phyloP scores from a whole-genome alignment of 2,888 invertebrate species.

The Plemyria rubiginata region DNA sequence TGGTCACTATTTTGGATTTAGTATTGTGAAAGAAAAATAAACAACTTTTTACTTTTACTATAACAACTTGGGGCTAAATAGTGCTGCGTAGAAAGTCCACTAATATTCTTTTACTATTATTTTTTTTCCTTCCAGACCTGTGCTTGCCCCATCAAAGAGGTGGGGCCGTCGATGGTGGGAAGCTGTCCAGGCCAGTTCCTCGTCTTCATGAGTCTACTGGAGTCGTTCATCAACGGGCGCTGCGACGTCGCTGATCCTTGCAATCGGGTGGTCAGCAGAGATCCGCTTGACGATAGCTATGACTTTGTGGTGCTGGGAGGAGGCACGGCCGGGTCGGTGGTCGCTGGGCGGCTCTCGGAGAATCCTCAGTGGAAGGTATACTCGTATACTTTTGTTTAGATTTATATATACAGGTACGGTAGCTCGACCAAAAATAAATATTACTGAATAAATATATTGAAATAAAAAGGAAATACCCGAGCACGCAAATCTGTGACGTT shows the following conservation, averaged over 20 bases:
- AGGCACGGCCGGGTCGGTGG: constrained; percentile 87
- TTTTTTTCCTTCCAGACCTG: constrained; percentile 82
- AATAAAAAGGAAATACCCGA: too few relatives aligned
- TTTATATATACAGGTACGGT: too few relatives aligned
- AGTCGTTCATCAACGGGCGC: constrained; percentile 85
- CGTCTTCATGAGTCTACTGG: constrained; percentile 87
- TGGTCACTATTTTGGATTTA: too few relatives aligned
- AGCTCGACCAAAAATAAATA: too few relatives aligned
- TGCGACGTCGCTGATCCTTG: constrained; percentile 86
- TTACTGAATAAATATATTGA: too few relatives aligned
- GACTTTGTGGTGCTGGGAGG: constrained; percentile 89
- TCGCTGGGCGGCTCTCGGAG: constrained; percentile 87
- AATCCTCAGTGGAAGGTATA: constrained; percentile 85
- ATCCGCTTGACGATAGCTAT: constrained; percentile 77
- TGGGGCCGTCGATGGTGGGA: constrained; percentile 84
- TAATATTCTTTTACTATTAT: too few relatives aligned
- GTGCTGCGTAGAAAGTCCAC: too few relatives aligned
- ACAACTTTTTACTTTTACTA: too few relatives aligned
- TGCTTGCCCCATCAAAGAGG: constrained; percentile 81
- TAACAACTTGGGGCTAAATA: too few relatives aligned
- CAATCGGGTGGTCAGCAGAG: constrained; percentile 78
- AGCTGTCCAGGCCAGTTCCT: constrained; percentile 86
- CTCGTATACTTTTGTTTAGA: too few relatives aligned
- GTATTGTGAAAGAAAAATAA: too few relatives aligned
- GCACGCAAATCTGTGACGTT: too few relatives aligned